These are phyloP conservation scores for Drosophila prolongata DNA, from an alignment of 2,888 invertebrate species.

Conservation along the genomic window DNA sequence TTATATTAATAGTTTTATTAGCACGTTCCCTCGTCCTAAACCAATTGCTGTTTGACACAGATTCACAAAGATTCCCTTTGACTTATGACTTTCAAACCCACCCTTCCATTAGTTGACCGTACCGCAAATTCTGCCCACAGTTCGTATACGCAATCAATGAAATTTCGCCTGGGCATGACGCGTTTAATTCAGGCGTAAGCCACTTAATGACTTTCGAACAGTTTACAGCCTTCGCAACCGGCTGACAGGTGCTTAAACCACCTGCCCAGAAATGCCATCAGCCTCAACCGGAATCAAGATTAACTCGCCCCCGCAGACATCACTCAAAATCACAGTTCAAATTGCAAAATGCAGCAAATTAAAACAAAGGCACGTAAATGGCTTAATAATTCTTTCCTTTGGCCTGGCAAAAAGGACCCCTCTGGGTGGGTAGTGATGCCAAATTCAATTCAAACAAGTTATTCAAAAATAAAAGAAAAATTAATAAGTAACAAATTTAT, in stretches of 20 bases:
- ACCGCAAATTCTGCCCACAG: constrained; percentile 14
- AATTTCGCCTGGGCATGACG: constrained; percentile 11
- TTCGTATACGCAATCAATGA: constrained; percentile 22
- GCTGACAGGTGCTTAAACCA: constrained; percentile 32
- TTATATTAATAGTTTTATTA: too few relatives aligned
- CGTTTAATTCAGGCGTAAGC: constrained; percentile 21
- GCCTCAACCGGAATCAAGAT: constrained; percentile 4
- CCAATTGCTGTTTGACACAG: too few relatives aligned
- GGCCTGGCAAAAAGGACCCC: neutral
- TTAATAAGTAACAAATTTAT: neutral
- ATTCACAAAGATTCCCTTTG: neutral
- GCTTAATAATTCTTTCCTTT: constrained; percentile 41
- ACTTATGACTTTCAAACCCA: neutral
- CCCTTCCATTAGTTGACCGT: neutral
- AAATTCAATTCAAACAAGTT: neutral
- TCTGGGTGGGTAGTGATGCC: constrained; percentile 9
- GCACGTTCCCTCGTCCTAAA: too few relatives aligned
- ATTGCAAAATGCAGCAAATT: constrained; percentile 45
- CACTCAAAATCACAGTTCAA: constrained; percentile 25
- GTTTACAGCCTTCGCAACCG: constrained; percentile 6
- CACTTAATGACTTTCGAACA: constrained; percentile 27
- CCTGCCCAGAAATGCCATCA: neutral
- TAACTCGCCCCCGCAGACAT: constrained; percentile 2
- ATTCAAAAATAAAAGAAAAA: too few relatives aligned
- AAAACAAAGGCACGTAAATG: constrained; percentile 52